Evolutionary conservation across 2,888 invertebrate genomes (phyloP).

Genomic region (Macropis europaea): DNA sequence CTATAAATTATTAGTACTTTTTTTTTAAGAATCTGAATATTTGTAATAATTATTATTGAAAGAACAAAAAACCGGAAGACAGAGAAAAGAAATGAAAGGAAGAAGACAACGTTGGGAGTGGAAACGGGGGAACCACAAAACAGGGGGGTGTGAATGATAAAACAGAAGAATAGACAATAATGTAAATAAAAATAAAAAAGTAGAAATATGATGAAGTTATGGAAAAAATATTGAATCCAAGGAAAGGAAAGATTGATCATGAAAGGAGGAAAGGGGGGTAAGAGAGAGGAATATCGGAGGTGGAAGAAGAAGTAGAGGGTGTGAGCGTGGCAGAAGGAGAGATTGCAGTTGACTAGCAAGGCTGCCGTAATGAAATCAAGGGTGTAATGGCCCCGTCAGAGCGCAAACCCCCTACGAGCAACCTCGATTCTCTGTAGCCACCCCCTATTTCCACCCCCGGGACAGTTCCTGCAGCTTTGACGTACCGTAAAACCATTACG

Average conservation of each 20-base stretch:
- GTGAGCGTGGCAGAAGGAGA: conserved; percentile 61
- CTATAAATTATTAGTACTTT: too few relatives aligned
- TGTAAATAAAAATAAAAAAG: too few relatives aligned
- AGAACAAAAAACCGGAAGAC: too few relatives aligned
- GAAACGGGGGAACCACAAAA: too few relatives aligned
- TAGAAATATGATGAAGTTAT: too few relatives aligned
- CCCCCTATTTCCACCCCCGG: conserved; percentile 50
- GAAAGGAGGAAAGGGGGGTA: not conserved
- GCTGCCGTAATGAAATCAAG: conserved; percentile 77
- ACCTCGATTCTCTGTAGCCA: conserved; percentile 59
- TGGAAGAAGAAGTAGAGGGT: conserved; percentile 46
- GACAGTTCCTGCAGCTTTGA: conserved; percentile 67
- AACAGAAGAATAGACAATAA: too few relatives aligned
- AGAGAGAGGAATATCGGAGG: conserved; percentile 34
- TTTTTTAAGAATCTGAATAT: too few relatives aligned
- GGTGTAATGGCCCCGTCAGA: conserved; percentile 77
- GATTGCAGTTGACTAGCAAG: conserved; percentile 74
- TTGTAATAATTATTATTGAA: too few relatives aligned
- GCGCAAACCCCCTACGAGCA: conserved; percentile 68
- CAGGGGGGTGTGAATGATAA: too few relatives aligned
- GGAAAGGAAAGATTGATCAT: conserved; percentile 25
- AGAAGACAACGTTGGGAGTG: too few relatives aligned
- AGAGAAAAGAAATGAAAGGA: too few relatives aligned
- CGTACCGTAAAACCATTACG: conserved; percentile 73
- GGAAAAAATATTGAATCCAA: not conserved